A percentile compares a stretch with the other conserved stretches of the same genome.
Evolutionary conservation across 2,888 invertebrate genomes (phyloP).

Genomic region (Plemyria rubiginata): DNA sequence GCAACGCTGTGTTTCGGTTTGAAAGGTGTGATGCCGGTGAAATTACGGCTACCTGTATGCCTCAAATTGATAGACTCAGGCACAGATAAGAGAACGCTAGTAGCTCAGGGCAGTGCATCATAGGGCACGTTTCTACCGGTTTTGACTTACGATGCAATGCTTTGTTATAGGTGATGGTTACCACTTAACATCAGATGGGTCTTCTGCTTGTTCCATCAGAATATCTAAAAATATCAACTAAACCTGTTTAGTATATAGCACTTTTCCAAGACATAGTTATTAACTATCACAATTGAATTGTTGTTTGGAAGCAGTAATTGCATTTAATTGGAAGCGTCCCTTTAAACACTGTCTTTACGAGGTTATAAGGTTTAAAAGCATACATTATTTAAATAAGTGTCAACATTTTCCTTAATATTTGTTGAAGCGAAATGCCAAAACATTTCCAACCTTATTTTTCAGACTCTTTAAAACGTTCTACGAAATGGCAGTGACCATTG

Average conservation of each 20-base stretch:
- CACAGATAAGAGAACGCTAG: too few species aligned
- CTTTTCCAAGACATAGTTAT: background rate
- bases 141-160: too few species aligned
- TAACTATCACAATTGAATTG: background rate
- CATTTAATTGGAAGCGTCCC: background rate
- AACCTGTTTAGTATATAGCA: background rate
- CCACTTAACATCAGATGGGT: too few species aligned
- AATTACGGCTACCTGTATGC: too few species aligned
- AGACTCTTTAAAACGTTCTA: conserved; percentile 19
- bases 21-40: too few species aligned
- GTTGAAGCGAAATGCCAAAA: conserved; percentile 6
- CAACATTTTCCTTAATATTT: conserved; percentile 16
- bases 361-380: background rate
- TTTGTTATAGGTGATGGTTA: too few species aligned
- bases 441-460: conserved; percentile 15
- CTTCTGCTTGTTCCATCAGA: too few species aligned
- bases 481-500: conserved; percentile 29
- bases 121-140: too few species aligned
- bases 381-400: conserved; percentile 6
- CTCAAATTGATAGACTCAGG: too few species aligned
- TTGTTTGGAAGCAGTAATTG: background rate
- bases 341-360: background rate
- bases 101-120: too few species aligned
- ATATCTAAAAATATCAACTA: too few species aligned
- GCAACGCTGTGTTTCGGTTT: too few species aligned